These are phyloP conservation scores for Zoanthus gigantus DNA, from an alignment of 92 coral and sea anemone species.

Conservation along the genomic window DNA sequence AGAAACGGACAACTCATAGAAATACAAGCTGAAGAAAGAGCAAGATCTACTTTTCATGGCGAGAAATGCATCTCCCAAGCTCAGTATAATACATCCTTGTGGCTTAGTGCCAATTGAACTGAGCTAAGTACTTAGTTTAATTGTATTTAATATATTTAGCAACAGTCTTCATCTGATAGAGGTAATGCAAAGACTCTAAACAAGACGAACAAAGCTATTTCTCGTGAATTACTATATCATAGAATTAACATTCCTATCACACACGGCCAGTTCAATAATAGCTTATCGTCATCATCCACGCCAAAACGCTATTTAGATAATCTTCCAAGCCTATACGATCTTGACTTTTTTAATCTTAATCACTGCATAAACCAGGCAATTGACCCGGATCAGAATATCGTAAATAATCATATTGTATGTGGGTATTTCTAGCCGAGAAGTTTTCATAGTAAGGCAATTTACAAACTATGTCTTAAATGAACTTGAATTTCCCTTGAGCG, in stretches of 20 bases:
- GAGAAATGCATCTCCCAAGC: not conserved
- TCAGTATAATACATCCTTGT: not conserved
- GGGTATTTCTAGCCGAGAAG: not conserved
- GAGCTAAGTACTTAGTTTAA: not conserved
- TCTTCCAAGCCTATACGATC: conserved; percentile 17
- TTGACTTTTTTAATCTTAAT: conserved; percentile 5
- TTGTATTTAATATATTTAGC: not conserved
- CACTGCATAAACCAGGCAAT: not conserved
- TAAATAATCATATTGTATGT: conserved; percentile 20
- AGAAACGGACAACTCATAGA: not conserved
- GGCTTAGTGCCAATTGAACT: not conserved
- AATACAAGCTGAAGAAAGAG: not conserved
- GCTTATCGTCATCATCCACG: conserved; percentile 4
- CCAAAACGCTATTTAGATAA: conserved; percentile 12
- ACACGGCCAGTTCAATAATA: conserved; percentile 20
- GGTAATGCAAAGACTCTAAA: not conserved
- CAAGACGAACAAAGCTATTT: conserved; percentile 3
- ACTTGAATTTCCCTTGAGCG: too few relatives aligned
- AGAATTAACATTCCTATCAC: conserved; percentile 14
- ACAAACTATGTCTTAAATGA: too few relatives aligned
- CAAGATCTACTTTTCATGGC: not conserved
- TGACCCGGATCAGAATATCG: conserved; percentile 23
- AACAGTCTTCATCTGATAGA: not conserved
- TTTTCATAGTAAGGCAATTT: not conserved
- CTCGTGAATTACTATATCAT: conserved; percentile 18